These are phyloP conservation scores for Dilophus febrilis DNA, from an alignment of 2,888 invertebrate species.

Conservation along the genomic window DNA sequence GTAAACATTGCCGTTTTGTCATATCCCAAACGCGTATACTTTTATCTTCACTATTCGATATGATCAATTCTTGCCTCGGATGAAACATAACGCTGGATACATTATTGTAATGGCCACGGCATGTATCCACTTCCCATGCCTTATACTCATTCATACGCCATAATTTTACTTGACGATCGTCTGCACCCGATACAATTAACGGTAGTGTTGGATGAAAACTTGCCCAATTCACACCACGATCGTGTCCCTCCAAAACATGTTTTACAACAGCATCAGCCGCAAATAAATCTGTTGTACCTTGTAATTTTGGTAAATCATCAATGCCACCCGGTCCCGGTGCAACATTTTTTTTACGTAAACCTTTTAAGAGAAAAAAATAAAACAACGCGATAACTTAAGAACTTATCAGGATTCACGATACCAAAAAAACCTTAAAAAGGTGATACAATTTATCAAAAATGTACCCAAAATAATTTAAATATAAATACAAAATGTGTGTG, in stretches of 20 bases:
- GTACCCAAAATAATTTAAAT: no score
- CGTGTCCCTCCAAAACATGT: slow-evolving; percentile 83
- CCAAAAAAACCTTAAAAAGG: no score
- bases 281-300: slow-evolving; percentile 81
- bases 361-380: no score
- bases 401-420: no score
- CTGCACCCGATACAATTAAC: slow-evolving; percentile 93
- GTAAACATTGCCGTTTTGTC: slow-evolving; percentile 80
- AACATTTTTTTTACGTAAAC: slow-evolving; percentile 90
- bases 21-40: slow-evolving; percentile 98
- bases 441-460: no score
- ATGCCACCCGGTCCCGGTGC: slow-evolving; percentile 86
- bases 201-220: slow-evolving; percentile 90
- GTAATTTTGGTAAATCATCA: slow-evolving; percentile 72
- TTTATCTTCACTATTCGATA: slow-evolving; percentile 96
- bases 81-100: slow-evolving; percentile 96
- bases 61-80: slow-evolving; percentile 87
- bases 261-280: slow-evolving; percentile 83
- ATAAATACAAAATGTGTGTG: no score
- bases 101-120: slow-evolving; percentile 99
- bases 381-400: no score
- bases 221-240: slow-evolving; percentile 98
- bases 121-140: slow-evolving; percentile 99
- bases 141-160: slow-evolving; percentile 99
- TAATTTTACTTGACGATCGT: slow-evolving; percentile 91